Base-by-base conservation (phyloP, 37 sponge, comb jelly and placozoan genomes). In the Hexactinellida sp. region DNA sequence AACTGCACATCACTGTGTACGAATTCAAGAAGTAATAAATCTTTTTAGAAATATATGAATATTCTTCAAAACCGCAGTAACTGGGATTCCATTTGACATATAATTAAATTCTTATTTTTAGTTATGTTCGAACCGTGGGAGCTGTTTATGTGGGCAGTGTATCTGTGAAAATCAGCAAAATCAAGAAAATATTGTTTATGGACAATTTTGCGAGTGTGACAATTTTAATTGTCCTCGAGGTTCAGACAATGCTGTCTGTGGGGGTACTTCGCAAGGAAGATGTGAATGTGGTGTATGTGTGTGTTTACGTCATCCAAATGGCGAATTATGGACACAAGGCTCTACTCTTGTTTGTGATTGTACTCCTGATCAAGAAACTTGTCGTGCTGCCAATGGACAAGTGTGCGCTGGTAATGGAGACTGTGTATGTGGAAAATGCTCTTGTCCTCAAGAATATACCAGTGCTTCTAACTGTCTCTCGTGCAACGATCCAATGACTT, bases 301-400 rank as follows among this genome's bases (percentile, higher is more conserved):
- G 1, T 63, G 76, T 28, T 1, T 63, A 21, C 76, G 76, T 63
- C 76, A 63, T 28, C 76, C 76, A 32, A 63, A 63, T 28, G 76
- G 76, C 3, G 28, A 25, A 63, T 63, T 63, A 63, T 63, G 76
- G 76, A 63, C 76, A 63, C 21, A 23, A 32, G 76, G 76, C 76
- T 7, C 76, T 7, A 63, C 76, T 63, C 19, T 7, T 63, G 76
- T 63, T 63, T 63, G 76, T 63, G 76, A 63, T n/a, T 63, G 76
- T 63, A 63, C 76, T 63, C 76, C 76, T 7, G 76, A 63, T 63
- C 76, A 63, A 63, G 76, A 63, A 63, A 7, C 76, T n/a, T 63
- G 76, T 63, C 3, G 76, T 21, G 76, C 76, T n/a, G 76, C 76
- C 13, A 63, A 63, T 63, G 76, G 76, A 21, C 25, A 63, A 63